A percentile compares a stretch with the other conserved stretches of the same genome.
Evolutionary conservation across 2,888 invertebrate genomes (phyloP).

Genomic region (Nezara viridula): DNA sequence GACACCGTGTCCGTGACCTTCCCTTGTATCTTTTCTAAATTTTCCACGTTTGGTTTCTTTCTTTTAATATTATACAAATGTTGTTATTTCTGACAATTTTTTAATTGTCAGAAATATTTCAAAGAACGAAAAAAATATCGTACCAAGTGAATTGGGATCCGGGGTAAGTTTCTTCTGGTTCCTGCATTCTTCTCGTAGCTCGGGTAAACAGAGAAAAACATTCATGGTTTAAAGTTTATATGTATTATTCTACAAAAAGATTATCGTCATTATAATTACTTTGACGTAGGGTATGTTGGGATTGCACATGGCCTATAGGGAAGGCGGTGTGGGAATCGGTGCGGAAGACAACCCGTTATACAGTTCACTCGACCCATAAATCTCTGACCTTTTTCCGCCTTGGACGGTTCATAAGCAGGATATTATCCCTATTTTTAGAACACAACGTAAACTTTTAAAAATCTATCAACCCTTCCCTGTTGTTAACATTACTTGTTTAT

Average conservation of each 20-base stretch:
- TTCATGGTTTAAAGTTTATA: not conserved
- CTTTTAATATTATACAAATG: no score
- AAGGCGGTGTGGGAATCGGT: not conserved
- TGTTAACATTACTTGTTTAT: not conserved
- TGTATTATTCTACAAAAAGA: not conserved
- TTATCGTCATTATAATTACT: not conserved
- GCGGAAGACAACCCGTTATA: conserved; percentile 14
- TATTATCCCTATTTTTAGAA: not conserved
- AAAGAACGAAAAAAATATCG: no score
- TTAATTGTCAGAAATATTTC: no score
- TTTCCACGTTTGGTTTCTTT: no score
- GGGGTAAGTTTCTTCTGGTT: no score
- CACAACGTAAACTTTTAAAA: not conserved
- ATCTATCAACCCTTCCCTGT: not conserved
- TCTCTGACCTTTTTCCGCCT: conserved; percentile 10
- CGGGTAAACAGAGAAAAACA: no score
- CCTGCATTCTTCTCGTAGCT: no score
- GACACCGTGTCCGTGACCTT: no score
- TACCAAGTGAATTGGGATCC: no score
- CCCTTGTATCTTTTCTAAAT: no score
- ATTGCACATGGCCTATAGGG: not conserved
- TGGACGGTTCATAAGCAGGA: not conserved
- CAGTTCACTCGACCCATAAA: conserved; percentile 15
- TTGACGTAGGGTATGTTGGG: not conserved
- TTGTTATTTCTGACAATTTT: no score